A percentile compares a stretch with the other conserved stretches of the same genome.
phyloP scores from a whole-genome alignment of 2,797 vertebrate species.

The Sebastes nivosus region DNA sequence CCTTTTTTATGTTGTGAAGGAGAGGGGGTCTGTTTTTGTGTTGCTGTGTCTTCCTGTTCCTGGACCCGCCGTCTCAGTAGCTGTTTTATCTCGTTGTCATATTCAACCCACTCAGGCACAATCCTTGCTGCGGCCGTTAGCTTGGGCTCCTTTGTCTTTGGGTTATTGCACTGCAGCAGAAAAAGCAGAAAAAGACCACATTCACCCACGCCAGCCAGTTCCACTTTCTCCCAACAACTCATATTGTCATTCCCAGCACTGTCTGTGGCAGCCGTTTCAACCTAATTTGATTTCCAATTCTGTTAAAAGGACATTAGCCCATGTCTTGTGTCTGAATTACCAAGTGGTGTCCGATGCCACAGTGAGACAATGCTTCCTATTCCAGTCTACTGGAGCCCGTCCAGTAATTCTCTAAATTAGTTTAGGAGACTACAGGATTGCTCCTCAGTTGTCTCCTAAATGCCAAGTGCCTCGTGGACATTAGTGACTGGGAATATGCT shows the following conservation, averaged over 20 bases:
- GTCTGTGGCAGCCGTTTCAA: slow-evolving; percentile 57
- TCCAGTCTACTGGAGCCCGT: slow-evolving; percentile 56
- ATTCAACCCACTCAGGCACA: slow-evolving; percentile 92
- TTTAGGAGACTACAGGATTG: slow-evolving; percentile 69
- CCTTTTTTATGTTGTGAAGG: slow-evolving; percentile 60
- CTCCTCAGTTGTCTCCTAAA: slow-evolving; percentile 57
- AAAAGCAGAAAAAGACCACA: slow-evolving; percentile 42
- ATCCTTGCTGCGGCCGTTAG: slow-evolving; percentile 91
- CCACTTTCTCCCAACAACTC: slow-evolving; percentile 53
- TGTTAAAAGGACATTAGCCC: slow-evolving; percentile 73
- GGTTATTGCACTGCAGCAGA: slow-evolving; percentile 93
- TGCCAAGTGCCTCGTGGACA: slow-evolving; percentile 60
- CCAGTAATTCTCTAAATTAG: slow-evolving; percentile 70
- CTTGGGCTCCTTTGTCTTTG: slow-evolving; percentile 98
- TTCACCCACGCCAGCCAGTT: slow-evolving; percentile 37
- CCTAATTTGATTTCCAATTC: slow-evolving; percentile 78
- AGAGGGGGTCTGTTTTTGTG: slow-evolving; percentile 21
- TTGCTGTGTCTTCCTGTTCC: slow-evolving; percentile 61
- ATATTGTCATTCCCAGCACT: slow-evolving; percentile 39
- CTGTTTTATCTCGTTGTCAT: slow-evolving; percentile 89
- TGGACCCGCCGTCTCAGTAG: slow-evolving; percentile 80
- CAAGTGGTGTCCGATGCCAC: slow-evolving; percentile 62
- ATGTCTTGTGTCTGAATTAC: slow-evolving; percentile 68
- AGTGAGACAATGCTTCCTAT: slow-evolving; percentile 63
- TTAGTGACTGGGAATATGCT: slow-evolving; percentile 21